Evolutionary conservation across 1,140 invertebrate species (phyloP), one percentile per base, ranked within the genome.

Genomic region (Drosophila arizonae): DNA sequence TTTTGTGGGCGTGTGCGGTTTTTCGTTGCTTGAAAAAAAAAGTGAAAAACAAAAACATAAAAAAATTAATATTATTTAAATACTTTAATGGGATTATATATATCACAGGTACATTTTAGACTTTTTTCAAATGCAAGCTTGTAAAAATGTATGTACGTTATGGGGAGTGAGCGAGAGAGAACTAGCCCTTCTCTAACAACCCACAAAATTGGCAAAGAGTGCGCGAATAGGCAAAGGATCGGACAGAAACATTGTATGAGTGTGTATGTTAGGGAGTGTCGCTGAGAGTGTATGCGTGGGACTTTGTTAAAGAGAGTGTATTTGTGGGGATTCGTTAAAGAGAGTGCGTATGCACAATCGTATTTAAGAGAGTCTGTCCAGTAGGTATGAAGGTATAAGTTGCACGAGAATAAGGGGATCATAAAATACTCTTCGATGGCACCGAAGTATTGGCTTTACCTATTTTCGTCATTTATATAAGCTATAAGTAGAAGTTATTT

Each of bases 41-140:
- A 64, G 45, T 52, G 70, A 74, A 68, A 72, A 61, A 63, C 58
- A 58, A 66, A 64, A 70, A 55, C 77, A 54, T 46, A 58, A 58
- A 45, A 51, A 50, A 50, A 50, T 26, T 66, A 66, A 67, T 67
- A 48, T 76, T 15, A 72, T 87, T 87, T 70, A 86, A 86, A 87
- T 86, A 86, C 82, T 86, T 79, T 82, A 87, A 79, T 79, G 84
- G 82, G 82, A 74, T 84, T 62, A 62, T 72, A 72, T 87, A 87
- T 87, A 87, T 87, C 84, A 87, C 84, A 87, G 84, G 84, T 87
- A 87, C 84, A 87, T 87, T 88, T 87, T 89, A 74, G 85, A 88
- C 84, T 87, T 85, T 76, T 76, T 86, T 84, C 79, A 87, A 87
- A 87, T 88, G 82, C 73, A 84, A 84, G 70, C 81, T 88, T 88